Base-by-base conservation (phyloP, 1,140 invertebrate species). In the Limonius californicus region DNA sequence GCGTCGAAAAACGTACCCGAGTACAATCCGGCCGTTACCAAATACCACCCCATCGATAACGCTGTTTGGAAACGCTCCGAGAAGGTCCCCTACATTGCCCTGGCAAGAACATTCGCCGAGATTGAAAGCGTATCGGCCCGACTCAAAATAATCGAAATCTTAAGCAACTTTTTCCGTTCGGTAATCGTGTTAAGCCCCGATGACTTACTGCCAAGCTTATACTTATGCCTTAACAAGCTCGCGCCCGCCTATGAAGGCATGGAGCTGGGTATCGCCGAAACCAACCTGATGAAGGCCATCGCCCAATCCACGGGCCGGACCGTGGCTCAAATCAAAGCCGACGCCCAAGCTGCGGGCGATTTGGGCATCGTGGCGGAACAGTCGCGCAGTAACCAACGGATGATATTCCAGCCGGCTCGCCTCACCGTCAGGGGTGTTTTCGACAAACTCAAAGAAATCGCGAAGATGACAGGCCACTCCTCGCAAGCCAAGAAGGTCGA, bases 171-270 rank as follows among this genome's bases (percentile, higher is more conserved):
- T 76, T 91, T 98, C 32, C 85, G 95, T 18, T 98, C 96, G 0
- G 92, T 97, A 1, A 91, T 97, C 47, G 81, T 89, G 7, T 77
- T 98, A 3, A 91, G 86, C 23, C 94, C 95, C 0, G 83, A 91
- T 47, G 97, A 99, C 78, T 79, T 99, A 11, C 64, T 97, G 42
- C 84, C 89, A 0, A 94, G 91, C 74, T 84, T 99, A 12, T 99
- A 99, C 77, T 78, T 99, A 27, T 98, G 94, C 76, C 81, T 99
- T 0, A 99, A 99, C 81, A 90, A 95, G 77, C 76, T 99, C 42
- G 95, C 91, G 2, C 97, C 97, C 0, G 91, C 94, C 1, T 98
- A 98, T 78, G 90, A 96, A 80, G 90, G 89, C 75, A 62, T 74
- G 14, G 73, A 74, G 61, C 62, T 74, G 15, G 97, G 97, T 8